These are phyloP conservation scores for Clamator glandarius DNA, from an alignment of 2,797 vertebrate genomes.

Conservation along the genomic window DNA sequence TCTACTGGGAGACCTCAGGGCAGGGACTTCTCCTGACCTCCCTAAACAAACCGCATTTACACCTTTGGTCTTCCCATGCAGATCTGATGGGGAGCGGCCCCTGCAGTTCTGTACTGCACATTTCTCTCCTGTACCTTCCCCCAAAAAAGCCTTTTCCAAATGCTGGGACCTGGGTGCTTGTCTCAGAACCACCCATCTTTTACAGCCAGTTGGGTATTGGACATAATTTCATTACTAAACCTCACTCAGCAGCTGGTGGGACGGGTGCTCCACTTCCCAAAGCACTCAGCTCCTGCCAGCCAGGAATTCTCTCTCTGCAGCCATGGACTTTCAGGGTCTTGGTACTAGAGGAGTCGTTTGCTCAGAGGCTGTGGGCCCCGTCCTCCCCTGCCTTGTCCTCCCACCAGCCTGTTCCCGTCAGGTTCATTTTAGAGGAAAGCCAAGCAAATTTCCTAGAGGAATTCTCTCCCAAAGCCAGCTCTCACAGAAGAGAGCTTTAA, in stretches of 20 bases:
- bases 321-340: neutral
- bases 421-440: neutral
- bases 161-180: neutral
- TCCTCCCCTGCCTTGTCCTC: neutral
- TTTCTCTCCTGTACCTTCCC: neutral
- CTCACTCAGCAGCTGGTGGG: neutral
- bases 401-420: neutral
- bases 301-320: neutral
- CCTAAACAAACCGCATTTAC: too few species aligned
- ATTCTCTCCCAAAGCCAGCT: neutral
- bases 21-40: neutral
- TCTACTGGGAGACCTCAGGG: neutral
- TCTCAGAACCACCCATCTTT: neutral
- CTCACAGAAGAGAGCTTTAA: neutral
- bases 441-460: neutral
- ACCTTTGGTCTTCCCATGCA: accelerated
- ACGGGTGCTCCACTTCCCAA: neutral
- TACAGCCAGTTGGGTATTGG: neutral
- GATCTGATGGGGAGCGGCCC: neutral
- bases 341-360: neutral
- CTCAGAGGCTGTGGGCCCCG: neutral
- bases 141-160: neutral
- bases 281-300: accelerated
- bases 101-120: neutral
- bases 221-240: accelerated